Evolutionary conservation across 2,797 vertebrate species (phyloP), one percentile per base, ranked within the genome.

Genomic region (Anas georgica): DNA sequence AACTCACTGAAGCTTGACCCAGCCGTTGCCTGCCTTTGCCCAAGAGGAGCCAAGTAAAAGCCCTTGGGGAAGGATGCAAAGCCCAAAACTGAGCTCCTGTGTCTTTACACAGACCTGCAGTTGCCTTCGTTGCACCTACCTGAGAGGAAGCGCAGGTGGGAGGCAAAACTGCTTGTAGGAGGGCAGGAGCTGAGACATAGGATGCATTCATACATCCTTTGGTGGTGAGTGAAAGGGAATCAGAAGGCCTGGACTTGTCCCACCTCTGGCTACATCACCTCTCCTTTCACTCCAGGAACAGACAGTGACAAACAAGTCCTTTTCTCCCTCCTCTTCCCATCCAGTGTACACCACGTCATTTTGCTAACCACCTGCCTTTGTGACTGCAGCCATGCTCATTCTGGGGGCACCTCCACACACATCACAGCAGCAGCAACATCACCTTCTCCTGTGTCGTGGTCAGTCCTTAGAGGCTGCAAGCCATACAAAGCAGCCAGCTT

Each of bases 381-480:
- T n/a, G 17, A 17, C 23, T 22, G 48, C 55, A 25, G 26, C 25
- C 15, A 21, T n/a, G 29, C 9, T 14, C 28, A 9, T 67, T 33
- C 29, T 55, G 17, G 26, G 48, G 63, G 18, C 43, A 70, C 7
- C 16, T 58, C 60, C 2, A 2, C 14, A 18, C 14, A n/a, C 41
- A 60, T 20, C 26, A 25, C 13, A 60, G 67, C 29, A 7, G 4
- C 48, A 17, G 62, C 56, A 37, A 37, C 45, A 45, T 8, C 17
- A 7, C 0, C 0, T 26, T 35, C 9, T 9, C 8, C 41, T 37
- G 23, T 35, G 22, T 5, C 10, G 0, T 8, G 37, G 13, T 23
- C 3, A 4, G 10, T 14, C 31, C 54, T 74, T 79, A 26, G 25
- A 74, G 52, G 12, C 56, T 54, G 41, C 29, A 21, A 82, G 35